Conservation (phyloP, 2,888 invertebrate genomes). For the Drosophila setosimentum region DNA sequence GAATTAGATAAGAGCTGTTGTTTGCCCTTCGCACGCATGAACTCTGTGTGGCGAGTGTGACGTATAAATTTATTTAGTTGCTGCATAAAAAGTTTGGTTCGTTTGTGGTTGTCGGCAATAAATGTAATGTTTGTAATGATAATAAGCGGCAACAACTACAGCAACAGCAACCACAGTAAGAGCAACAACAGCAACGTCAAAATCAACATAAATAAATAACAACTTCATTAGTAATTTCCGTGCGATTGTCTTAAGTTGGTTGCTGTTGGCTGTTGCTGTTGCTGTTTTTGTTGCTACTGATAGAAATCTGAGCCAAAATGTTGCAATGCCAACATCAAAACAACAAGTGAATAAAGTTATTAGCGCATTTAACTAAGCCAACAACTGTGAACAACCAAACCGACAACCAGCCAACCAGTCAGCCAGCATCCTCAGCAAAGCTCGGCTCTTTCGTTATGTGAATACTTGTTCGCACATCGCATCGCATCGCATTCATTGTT, state of each 20-base stretch:
- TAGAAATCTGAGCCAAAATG: conserved; percentile 73
- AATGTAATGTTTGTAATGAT: conserved; percentile 62
- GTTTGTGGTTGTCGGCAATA: conserved; percentile 38
- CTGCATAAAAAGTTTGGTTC: conserved; percentile 45
- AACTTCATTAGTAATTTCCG: conserved; percentile 79
- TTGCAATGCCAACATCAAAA: conserved; percentile 65
- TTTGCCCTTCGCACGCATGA: conserved; percentile 77
- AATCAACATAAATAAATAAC: conserved; percentile 46
- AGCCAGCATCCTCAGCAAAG: conserved; percentile 49
- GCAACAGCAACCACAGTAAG: conserved; percentile 6
- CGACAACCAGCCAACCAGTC: background rate
- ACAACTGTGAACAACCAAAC: conserved; percentile 49
- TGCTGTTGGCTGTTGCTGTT: conserved; percentile 25
- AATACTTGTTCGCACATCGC: conserved; percentile 31
- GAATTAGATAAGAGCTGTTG: conserved; percentile 59
- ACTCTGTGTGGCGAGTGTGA: conserved; percentile 54
- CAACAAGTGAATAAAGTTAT: conserved; percentile 78
- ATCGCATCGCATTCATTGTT: conserved; percentile 58
- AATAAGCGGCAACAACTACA: conserved; percentile 32
- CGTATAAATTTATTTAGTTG: conserved; percentile 55
- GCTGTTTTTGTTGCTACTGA: conserved; percentile 38
- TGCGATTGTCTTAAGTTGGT: conserved; percentile 70
- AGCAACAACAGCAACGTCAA: conserved; percentile 26
- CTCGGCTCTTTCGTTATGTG: conserved; percentile 42
- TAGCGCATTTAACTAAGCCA: conserved; percentile 79